These are phyloP conservation scores for Oryzaephilus surinamensis DNA, from an alignment of 1,140 invertebrate species.

Conservation along the genomic window DNA sequence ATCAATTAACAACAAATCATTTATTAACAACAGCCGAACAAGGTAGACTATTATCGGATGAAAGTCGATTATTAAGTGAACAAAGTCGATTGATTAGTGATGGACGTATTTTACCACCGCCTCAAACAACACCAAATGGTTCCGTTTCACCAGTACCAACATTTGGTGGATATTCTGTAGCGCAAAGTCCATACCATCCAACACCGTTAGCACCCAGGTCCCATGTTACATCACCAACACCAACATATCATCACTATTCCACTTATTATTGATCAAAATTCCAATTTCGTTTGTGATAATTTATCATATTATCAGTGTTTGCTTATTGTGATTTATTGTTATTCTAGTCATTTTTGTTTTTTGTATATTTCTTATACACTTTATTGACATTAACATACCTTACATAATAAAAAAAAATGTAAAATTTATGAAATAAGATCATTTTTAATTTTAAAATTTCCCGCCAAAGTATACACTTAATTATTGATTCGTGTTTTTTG, in stretches of 20 bases:
- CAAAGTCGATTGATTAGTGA: constrained; percentile 26
- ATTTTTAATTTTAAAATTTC: too few relatives aligned
- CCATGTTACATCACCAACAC: constrained; percentile 29
- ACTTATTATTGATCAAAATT: constrained; percentile 30
- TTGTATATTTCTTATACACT: too few relatives aligned
- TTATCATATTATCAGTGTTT: too few relatives aligned
- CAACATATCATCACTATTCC: constrained; percentile 32
- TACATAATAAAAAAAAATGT: too few relatives aligned
- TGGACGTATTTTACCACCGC: constrained; percentile 20
- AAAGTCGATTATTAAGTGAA: constrained; percentile 23
- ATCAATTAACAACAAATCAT: constrained; percentile 23
- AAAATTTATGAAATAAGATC: too few relatives aligned
- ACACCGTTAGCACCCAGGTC: constrained; percentile 25
- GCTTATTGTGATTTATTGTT: too few relatives aligned
- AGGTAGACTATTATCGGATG: constrained; percentile 22
- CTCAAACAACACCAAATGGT: constrained; percentile 14
- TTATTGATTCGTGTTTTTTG: too few relatives aligned
- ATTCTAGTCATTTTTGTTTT: too few relatives aligned
- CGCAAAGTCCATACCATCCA: constrained; percentile 32
- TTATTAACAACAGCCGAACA: constrained; percentile 23
- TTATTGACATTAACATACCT: too few relatives aligned
- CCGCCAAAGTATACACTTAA: too few relatives aligned
- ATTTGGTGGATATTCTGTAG: constrained; percentile 28
- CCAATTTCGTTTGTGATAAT: too few relatives aligned
- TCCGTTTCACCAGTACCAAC: constrained; percentile 25